phyloP scores from a whole-genome alignment of 2,113 vertebrate genomes.

The Glaucomys volans region DNA sequence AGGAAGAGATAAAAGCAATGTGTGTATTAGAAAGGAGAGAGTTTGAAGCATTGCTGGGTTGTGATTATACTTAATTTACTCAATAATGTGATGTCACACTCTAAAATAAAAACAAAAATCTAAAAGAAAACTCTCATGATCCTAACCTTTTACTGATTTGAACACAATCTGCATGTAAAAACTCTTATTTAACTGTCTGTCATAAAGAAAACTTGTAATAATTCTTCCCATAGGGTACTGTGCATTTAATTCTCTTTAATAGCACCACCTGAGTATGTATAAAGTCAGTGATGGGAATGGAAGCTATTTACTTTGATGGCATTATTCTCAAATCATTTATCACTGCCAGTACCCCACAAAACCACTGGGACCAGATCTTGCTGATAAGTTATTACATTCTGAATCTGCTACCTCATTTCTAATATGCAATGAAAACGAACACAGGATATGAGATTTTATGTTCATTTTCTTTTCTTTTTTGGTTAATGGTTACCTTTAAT shows the following conservation, averaged over 20 bases:
- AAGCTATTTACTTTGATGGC: background rate
- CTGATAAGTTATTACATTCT: background rate
- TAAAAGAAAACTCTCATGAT: slow-evolving; percentile 34
- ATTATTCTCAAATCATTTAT: slow-evolving; percentile 42
- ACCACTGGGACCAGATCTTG: background rate
- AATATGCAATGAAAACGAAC: slow-evolving; percentile 31
- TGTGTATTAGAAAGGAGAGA: slow-evolving; percentile 14
- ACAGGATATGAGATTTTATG: background rate
- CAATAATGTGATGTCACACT: background rate
- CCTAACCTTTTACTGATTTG: slow-evolving; percentile 41
- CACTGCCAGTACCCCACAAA: background rate
- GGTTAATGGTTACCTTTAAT: slow-evolving; percentile 30
- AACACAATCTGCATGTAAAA: slow-evolving; percentile 6
- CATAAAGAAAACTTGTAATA: background rate
- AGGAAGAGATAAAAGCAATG: slow-evolving; percentile 40
- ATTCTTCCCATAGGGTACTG: background rate
- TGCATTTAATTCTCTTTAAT: slow-evolving; percentile 18
- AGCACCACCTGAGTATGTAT: background rate
- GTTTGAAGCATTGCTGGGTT: background rate
- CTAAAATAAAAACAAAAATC: slow-evolving; percentile 27
- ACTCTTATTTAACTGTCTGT: background rate
- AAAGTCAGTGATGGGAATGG: background rate
- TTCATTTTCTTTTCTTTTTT: slow-evolving; percentile 9
- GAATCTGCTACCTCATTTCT: background rate
- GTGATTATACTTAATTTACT: slow-evolving; percentile 42